Base-by-base conservation (phyloP, 1,140 invertebrate genomes). In the Saccostrea cuccullata region DNA sequence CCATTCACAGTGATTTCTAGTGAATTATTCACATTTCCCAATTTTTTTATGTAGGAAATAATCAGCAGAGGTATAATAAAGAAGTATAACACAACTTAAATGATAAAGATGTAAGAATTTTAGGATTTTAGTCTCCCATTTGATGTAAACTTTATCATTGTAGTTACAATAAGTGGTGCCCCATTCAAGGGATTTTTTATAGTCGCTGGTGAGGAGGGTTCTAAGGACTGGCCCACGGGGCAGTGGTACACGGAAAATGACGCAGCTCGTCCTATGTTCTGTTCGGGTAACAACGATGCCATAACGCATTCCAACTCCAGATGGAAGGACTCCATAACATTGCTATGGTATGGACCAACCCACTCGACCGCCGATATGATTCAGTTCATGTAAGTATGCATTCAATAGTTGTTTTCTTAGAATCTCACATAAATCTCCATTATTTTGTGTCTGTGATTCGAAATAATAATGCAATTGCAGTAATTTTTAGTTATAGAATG, bases 181-280 rank as follows among this genome's bases (percentile, higher is more conserved):
- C 89, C 89, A 13, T 90, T 90, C 60, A 90, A 90, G 40, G 89
- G 89, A 84, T 90, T 90, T 88, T 84, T 90, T 20, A 30, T 90
- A 77, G 85, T 88, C 73, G 89, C 89, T 0, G 86, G 84, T 6
- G 89, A 90, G 26, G 89, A 90, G 36, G 87, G 86, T 5, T 82
- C 64, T 9, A 90, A 86, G 40, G 89, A 90, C 23, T 88, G 87
- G 89, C 89, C 89, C 8, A 86, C 70, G 17, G 89, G 89, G 2
- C 55, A 86, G 56, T 90, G 87, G 87, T 88, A 86, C 47, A 47
- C 84, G 8, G 85, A 90, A n/a, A 84, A 86, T 60, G 84, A 87
- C 1, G 58, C 86, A n/a, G 89, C 77, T 8, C 70, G 85, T 23
- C 85, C 89, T 36, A 55, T 90, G 47, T 88, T 85, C 60, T 90